Evolutionary conservation across 2,888 invertebrate genomes (phyloP), one percentile per base, ranked within the genome.

Genomic region (Poecilus cupreus): DNA sequence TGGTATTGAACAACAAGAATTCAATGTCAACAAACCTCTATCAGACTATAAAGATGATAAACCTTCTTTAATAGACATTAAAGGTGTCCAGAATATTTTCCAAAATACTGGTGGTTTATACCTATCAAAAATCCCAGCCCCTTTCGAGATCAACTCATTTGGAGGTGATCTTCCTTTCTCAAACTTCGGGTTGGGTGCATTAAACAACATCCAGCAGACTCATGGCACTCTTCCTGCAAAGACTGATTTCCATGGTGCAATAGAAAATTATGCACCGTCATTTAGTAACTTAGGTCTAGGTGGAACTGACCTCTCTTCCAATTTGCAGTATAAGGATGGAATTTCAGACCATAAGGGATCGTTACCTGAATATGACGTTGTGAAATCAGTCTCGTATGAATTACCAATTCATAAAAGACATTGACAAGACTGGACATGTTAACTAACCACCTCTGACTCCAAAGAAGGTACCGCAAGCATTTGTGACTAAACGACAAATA

Each of bases 301-400:
- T 32, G 32, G 64, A n/a, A 43, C 78, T 32, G 39, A 20, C 49
- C 37, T 72, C 5, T 39, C 72, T 11, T 39, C 72, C 20, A 51
- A 80, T 80, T 80, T 54, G 54, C 72, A 70, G 80, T 80, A 24
- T 26, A 64, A 80, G 11, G 64, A 51, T 32, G 70, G 54, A 51
- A 26, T 79, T 80, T 80, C 72, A 80, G 57, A 80, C 18, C 70
- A 72, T 10, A 68, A 79, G 43, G 51, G 72, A 32, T 4, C 68
- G 24, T 39, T 18, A 32, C 80, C 70, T 11, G 11, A 82, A 46
- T 82, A 82, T 51, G 85, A 87, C 49, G 72, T 87, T 64, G 84
- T 87, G 78, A 86, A 85, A 83, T 88, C 88, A 8, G 80, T 88
- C 24, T 82, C 86, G n/a, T 88, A 86, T 76, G 85, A 88, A 85